These are phyloP conservation scores for Vireo griseus DNA, from an alignment of 2,797 vertebrate genomes.

Conservation along the genomic window DNA sequence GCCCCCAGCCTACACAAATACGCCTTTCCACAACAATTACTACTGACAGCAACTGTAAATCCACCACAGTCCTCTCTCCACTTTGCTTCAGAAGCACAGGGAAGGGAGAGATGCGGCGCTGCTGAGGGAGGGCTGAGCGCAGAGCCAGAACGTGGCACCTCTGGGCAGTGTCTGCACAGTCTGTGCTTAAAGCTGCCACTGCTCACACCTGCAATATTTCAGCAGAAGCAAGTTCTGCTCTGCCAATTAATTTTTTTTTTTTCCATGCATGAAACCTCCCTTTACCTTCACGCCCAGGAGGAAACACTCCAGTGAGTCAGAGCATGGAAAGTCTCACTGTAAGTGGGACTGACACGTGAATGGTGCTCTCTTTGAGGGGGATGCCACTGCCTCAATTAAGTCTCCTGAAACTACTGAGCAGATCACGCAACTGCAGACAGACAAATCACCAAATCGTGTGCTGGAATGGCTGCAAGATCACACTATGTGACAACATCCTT, in stretches of 20 bases:
- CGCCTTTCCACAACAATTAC: background rate
- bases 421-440: background rate
- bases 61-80: background rate
- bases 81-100: fast-evolving
- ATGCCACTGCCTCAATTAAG: background rate
- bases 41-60: background rate
- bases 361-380: background rate
- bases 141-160: background rate
- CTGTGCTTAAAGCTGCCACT: background rate
- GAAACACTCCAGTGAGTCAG: background rate
- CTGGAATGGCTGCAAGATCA: background rate
- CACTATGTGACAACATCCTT: background rate
- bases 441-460: background rate
- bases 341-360: fast-evolving
- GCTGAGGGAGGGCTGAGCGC: background rate
- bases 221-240: background rate
- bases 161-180: fast-evolving
- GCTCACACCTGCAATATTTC: fast-evolving
- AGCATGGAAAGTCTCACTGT: background rate
- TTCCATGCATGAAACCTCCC: background rate
- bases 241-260: background rate
- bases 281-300: background rate
- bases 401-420: background rate
- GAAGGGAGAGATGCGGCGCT: fast-evolving
- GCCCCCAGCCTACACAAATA: background rate